Evolutionary conservation across 2,888 invertebrate species (phyloP).

Genomic region (Blera fallax): DNA sequence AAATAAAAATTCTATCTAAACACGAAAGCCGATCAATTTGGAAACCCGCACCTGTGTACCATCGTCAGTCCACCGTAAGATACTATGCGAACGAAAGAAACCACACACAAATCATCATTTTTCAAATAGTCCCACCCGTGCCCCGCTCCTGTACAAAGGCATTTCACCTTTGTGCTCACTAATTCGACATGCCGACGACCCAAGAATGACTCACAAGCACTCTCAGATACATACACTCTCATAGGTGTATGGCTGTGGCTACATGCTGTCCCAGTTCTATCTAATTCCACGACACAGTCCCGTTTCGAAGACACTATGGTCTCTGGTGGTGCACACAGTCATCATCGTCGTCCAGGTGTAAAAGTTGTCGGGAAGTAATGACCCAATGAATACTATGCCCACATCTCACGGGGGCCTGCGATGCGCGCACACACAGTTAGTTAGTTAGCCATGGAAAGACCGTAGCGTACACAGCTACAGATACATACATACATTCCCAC

Average conservation of each 20-base stretch:
- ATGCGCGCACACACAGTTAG: conserved; percentile 34
- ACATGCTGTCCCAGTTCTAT: conserved; percentile 60
- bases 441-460: conserved; percentile 37
- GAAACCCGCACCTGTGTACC: conserved; percentile 1
- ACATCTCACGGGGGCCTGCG: conserved; percentile 34
- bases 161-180: conserved; percentile 63
- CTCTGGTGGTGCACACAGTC: conserved; percentile 19
- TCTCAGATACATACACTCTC: conserved; percentile 14
- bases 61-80: neutral
- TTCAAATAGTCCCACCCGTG: neutral
- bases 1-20: neutral
- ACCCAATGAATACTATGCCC: conserved; percentile 66
- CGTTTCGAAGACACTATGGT: conserved; percentile 67
- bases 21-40: conserved; percentile 20
- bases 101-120: conserved; percentile 46
- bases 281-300: conserved; percentile 52
- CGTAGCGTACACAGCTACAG: neutral
- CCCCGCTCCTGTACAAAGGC: neutral
- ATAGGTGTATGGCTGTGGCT: neutral
- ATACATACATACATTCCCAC: conserved; percentile 50
- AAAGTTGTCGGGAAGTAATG: conserved; percentile 44
- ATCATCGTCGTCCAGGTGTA: conserved; percentile 51
- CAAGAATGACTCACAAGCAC: conserved; percentile 51
- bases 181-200: conserved; percentile 66
- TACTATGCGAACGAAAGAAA: neutral